These are phyloP conservation scores for Podiceps cristatus DNA, from an alignment of 2,113 vertebrate species.

Conservation along the genomic window DNA sequence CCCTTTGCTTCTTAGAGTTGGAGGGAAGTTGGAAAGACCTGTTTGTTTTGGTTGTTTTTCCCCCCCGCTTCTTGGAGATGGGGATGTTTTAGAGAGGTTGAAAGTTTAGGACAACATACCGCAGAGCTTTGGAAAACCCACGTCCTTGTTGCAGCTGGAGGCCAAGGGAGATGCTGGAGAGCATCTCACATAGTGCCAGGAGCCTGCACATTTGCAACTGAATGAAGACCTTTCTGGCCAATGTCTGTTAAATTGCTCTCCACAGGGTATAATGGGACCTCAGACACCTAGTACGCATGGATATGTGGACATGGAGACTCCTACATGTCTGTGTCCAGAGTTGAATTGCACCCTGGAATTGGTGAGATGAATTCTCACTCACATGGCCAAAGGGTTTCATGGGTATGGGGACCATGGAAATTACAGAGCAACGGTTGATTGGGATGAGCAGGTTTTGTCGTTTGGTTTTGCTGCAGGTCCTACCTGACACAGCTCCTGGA, in stretches of 20 bases:
- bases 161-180: neutral
- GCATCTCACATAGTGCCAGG: neutral
- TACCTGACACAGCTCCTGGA: neutral
- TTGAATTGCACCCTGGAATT: neutral
- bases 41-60: neutral
- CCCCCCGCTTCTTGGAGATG: neutral
- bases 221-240: neutral
- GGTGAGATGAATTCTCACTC: neutral
- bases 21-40: neutral
- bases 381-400: neutral
- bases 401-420: neutral
- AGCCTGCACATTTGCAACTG: neutral
- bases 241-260: neutral
- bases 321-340: neutral
- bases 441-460: neutral
- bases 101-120: neutral
- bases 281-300: neutral
- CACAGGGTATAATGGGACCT: neutral
- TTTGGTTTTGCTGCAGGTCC: neutral
- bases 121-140: neutral
- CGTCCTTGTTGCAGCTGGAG: neutral
- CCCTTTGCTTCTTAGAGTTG: neutral
- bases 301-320: neutral
- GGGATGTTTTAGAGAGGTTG: neutral
- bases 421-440: neutral